These are phyloP conservation scores for Takifugu rubripes DNA, from an alignment of 2,797 vertebrate species.

Conservation along the genomic window DNA sequence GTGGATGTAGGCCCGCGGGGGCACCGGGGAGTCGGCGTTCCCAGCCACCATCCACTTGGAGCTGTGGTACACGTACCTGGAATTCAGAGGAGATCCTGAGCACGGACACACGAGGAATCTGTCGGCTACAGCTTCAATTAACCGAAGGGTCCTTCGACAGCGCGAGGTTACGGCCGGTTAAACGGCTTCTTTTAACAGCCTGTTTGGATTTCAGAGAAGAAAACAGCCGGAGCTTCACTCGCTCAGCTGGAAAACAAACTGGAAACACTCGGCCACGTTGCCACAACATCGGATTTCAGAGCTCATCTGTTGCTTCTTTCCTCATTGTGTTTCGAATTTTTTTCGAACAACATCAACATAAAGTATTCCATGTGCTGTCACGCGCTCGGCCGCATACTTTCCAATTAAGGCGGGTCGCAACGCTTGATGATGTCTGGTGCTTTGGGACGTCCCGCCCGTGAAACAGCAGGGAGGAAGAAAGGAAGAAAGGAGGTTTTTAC, in stretches of 20 bases:
- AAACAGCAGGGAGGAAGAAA: slow-evolving; percentile 34
- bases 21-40: slow-evolving; percentile 93
- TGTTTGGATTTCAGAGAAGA: slow-evolving; percentile 15
- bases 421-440: slow-evolving; percentile 54
- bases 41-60: slow-evolving; percentile 99
- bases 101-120: not conserved
- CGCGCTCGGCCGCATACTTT: slow-evolving; percentile 43
- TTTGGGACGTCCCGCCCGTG: slow-evolving; percentile 36
- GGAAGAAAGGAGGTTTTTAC: not conserved
- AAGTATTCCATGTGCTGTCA: slow-evolving; percentile 52
- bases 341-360: slow-evolving; percentile 42
- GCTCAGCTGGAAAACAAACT: slow-evolving; percentile 26
- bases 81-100: not conserved
- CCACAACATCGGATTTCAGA: slow-evolving; percentile 42
- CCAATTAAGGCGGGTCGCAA: slow-evolving; percentile 60
- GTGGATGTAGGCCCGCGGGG: slow-evolving; percentile 93
- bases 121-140: slow-evolving; percentile 4
- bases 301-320: slow-evolving; percentile 50
- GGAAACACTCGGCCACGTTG: slow-evolving; percentile 47
- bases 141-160: slow-evolving; percentile 7
- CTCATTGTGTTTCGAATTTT: slow-evolving; percentile 55
- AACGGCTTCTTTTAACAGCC: slow-evolving; percentile 9
- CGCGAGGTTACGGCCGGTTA: slow-evolving; percentile 19
- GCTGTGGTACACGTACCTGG: slow-evolving; percentile 95
- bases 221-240: slow-evolving; percentile 5